Conservation (phyloP, 2,113 vertebrate species). For the Myiozetetes cayanensis region DNA sequence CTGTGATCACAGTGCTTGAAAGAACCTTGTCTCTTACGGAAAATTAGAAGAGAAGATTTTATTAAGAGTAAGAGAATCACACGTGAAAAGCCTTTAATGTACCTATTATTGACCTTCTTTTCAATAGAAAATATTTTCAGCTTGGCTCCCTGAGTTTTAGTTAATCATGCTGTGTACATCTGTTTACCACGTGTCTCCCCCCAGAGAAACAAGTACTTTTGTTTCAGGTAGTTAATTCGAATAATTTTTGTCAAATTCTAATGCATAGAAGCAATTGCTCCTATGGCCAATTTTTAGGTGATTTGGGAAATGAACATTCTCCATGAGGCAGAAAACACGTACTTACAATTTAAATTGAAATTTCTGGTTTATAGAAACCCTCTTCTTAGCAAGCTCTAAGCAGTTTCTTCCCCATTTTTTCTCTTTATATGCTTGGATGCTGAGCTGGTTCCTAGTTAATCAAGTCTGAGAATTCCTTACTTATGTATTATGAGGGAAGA, state of each 20-base stretch:
- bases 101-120: background rate
- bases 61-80: background rate
- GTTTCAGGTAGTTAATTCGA: background rate
- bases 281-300: background rate
- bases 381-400: background rate
- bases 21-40: background rate
- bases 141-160: background rate
- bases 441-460: background rate
- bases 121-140: background rate
- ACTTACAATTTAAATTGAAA: background rate
- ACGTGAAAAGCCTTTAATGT: background rate
- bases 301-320: background rate
- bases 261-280: background rate
- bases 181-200: background rate
- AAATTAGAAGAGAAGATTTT: background rate
- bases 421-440: background rate
- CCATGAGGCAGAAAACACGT: background rate
- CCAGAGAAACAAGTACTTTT: background rate
- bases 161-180: background rate
- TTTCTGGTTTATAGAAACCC: background rate
- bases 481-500: background rate
- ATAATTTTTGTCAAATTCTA: background rate
- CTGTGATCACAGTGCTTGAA: background rate
- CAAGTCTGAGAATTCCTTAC: background rate
- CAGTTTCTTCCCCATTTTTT: background rate